Evolutionary conservation across 2,113 vertebrate genomes (phyloP), one percentile per base, ranked within the genome.

Genomic region (Solea senegalensis): DNA sequence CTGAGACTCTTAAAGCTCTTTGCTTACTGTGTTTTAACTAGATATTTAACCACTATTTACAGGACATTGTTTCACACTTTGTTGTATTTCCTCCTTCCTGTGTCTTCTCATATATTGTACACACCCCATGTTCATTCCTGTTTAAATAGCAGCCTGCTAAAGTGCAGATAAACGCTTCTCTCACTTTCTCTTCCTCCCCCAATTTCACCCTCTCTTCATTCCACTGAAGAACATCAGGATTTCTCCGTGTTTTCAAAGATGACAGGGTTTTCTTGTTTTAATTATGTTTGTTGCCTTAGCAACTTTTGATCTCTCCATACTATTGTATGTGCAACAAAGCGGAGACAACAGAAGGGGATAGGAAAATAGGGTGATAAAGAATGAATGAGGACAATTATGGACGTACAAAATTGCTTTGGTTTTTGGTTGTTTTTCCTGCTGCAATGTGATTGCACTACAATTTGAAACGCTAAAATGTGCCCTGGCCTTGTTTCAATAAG

Each of bases 251-350:
- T 26, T 11, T 3, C 16, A 3, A 28, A 34, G 16, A 50, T 54
- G 34, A 71, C 64, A 48, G 54, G 39, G 8, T 48, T 49, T 40
- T 57, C 7, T 60, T 60, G 16, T 63, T 41, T 28, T 56, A 62
- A 66, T 41, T 45, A 14, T 12, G 67, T 80, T 83, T 80, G 80
- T 85, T 82, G 83, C 85, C 72, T 39, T 78, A 76, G 81, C 75
- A 84, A 87, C 87, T 78, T 89, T 82, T 80, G 72, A 82, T 85
- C 65, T 41, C 56, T 65, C 61, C n/a, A 8, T 41, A 8, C 28
- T 53, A 67, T 66, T 79, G 70, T 51, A 26, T 9, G 59, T 21
- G 8, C 53, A 49, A 77, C 73, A 79, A 77, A 79, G 65, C 52
- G 3, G 52, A 66, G 59, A 53, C 0, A 7, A 14, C 14, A 7